phyloP scores from a whole-genome alignment of 2,797 vertebrate genomes.

The Oryzias sinensis region DNA sequence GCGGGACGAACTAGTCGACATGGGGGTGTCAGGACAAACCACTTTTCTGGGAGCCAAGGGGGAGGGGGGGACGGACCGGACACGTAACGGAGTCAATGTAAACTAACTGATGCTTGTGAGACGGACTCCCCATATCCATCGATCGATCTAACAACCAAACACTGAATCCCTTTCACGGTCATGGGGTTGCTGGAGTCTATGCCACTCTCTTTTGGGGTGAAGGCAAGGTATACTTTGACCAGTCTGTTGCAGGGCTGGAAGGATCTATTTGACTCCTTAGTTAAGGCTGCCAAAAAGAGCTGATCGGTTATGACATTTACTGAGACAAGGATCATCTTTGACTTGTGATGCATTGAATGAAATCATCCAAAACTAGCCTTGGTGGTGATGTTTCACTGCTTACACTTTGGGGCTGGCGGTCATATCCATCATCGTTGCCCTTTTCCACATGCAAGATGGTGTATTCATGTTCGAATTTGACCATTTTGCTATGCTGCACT shows the following conservation, averaged over 20 bases:
- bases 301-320: constrained; percentile 4
- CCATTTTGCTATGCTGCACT: background rate
- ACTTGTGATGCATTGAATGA: constrained; percentile 37
- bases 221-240: too few relatives aligned
- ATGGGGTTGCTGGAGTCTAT: too few relatives aligned
- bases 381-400: constrained; percentile 11
- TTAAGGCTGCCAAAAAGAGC: background rate
- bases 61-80: too few relatives aligned
- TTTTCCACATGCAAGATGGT: constrained; percentile 7
- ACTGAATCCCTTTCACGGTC: too few relatives aligned
- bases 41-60: too few relatives aligned
- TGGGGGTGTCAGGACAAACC: too few relatives aligned
- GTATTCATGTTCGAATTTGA: constrained; percentile 13
- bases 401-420: constrained; percentile 10
- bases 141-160: too few relatives aligned
- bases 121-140: too few relatives aligned
- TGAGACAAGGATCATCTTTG: constrained; percentile 18
- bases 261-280: constrained; percentile 1
- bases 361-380: constrained; percentile 14
- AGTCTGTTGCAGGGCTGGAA: background rate
- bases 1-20: too few relatives aligned
- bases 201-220: too few relatives aligned
- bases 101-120: too few relatives aligned
- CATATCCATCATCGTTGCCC: constrained; percentile 19
- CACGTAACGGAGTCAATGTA: too few relatives aligned